Percentiles rank a stretch among this genome's conserved stretches.
These are phyloP conservation scores for Formicarius rufipectus DNA, from an alignment of 2,113 vertebrate genomes.

Conservation along the genomic window DNA sequence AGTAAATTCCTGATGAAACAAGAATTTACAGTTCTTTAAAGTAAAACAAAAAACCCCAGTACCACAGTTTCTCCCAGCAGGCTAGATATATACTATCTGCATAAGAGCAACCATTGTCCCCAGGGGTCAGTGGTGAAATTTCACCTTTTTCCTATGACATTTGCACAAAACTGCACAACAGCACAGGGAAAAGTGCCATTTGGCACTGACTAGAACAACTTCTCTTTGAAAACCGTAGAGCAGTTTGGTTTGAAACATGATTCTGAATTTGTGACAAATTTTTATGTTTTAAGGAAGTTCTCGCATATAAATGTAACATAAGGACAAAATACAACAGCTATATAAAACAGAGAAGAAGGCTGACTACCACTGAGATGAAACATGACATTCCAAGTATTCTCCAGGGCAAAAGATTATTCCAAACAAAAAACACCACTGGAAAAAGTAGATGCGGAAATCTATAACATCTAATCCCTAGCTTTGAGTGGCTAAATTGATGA, in stretches of 20 bases:
- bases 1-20: background rate
- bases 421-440: background rate
- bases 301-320: background rate
- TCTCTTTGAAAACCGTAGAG: background rate
- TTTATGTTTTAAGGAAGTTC: background rate
- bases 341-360: background rate
- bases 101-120: background rate
- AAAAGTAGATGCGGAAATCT: background rate
- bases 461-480: background rate
- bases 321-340: background rate
- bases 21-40: background rate
- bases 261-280: background rate
- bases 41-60: background rate
- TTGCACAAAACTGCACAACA: background rate
- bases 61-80: background rate
- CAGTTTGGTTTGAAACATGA: background rate
- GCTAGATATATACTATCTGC: background rate
- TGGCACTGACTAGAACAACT: background rate
- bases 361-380: background rate
- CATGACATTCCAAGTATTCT: background rate
- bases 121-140: background rate
- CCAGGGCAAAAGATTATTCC: background rate
- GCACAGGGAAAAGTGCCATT: background rate
- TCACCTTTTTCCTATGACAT: background rate
- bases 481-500: background rate